Evolutionary conservation across 2,888 invertebrate species (phyloP), one percentile per base, ranked within the genome.

Genomic region (Caenorhabditis sulstoni): DNA sequence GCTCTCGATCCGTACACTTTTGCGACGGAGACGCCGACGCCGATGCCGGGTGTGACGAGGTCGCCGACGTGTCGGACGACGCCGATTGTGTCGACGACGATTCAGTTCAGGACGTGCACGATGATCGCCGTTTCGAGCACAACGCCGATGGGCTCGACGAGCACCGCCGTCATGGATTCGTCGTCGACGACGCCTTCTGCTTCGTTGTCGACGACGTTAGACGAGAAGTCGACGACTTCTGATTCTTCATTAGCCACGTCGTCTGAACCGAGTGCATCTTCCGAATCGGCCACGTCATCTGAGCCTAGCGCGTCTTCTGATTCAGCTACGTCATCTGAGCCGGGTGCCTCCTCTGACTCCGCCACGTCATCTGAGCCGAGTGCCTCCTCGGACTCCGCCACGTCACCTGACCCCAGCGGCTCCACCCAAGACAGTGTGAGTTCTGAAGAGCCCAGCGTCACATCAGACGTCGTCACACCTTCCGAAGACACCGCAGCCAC

Each of bases 71-170:
- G 79, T 39, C 62, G 39, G 35, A 79, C 79, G 20, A 79, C 79
- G 20, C 79, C 79, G 14, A 23, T 71, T 35, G 23, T 62, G 14
- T 62, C 73, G 12, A 73, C 73, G 22, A 68, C 79, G 11, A 79
- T 79, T 45, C 35, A 52, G 52, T 79, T 73, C 64, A 62, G 41
- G 37, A 73, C 62, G 9, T 78, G 78, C 47, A 78, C 78, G 5
- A 78, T 66, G 71, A 71, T 78, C 39, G 49, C 78, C 14, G 70
- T 71, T 1, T 68, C 68, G 37, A 76, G 68, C 45, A 76, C 76
- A 12, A 64, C 62, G 16, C 61, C 57, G 23, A 68, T 76, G 64
- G 62, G 47, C 12, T 22, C 64, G n/a, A 52, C 58, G 5, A 75
- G 53, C 14, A 22, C 39, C 11, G 18, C 47, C n/a, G n/a, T n/a